Evolutionary conservation across 2,113 vertebrate genomes (phyloP).

Genomic region (Thunnus thynnus): DNA sequence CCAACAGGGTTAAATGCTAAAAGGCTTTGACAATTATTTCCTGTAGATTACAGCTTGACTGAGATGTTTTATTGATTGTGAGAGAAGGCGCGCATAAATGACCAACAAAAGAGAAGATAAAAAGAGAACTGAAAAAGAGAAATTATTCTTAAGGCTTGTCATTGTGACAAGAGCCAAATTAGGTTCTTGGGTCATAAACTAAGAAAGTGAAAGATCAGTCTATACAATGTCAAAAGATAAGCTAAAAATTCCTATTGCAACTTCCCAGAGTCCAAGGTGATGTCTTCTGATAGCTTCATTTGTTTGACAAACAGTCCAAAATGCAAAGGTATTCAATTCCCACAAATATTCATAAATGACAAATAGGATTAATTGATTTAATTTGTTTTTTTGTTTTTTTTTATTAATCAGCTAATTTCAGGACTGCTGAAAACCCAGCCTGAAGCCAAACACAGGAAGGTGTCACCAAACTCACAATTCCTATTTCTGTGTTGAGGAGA

Average conservation of each 20-base stretch:
- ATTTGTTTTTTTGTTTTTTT: not conserved
- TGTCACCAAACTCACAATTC: not conserved
- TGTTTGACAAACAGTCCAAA: not conserved
- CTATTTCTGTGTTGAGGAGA: not conserved
- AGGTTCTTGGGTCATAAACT: too few relatives aligned
- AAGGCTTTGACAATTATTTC: conserved; percentile 25
- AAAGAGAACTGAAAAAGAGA: not conserved
- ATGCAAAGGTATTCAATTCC: not conserved
- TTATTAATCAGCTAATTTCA: not conserved
- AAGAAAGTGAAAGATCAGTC: not conserved
- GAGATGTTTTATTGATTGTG: conserved; percentile 4
- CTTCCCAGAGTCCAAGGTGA: not conserved
- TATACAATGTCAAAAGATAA: not conserved
- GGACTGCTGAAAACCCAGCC: not conserved
- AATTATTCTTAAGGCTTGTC: not conserved
- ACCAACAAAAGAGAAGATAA: not conserved
- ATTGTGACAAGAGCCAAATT: not conserved
- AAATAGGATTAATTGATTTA: not conserved
- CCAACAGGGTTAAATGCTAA: conserved; percentile 51
- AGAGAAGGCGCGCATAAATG: conserved; percentile 3
- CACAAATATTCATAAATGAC: not conserved
- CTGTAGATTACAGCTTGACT: conserved; percentile 16
- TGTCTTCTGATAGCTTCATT: not conserved
- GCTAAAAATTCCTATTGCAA: not conserved
- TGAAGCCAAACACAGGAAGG: not conserved